A percentile compares a stretch with the other conserved stretches of the same genome.
These are phyloP conservation scores for Plectus sambesii DNA, from an alignment of 1,140 invertebrate species.

Conservation along the genomic window DNA sequence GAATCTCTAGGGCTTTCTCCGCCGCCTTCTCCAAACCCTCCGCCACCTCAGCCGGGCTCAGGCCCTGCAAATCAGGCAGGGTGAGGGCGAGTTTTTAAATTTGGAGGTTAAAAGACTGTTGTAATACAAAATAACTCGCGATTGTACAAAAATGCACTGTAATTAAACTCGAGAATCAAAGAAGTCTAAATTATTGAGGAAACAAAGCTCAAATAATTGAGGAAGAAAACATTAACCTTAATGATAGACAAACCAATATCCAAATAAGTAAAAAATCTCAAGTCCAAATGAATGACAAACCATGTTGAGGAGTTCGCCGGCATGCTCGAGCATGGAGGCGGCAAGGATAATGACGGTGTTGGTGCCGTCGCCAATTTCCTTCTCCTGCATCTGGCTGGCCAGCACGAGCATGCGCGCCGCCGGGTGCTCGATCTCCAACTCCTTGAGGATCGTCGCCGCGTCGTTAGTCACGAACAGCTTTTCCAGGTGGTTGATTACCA, in stretches of 20 bases:
- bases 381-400: constrained; percentile 93
- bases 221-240: background rate
- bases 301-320: constrained; percentile 78
- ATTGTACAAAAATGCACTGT: too few species aligned
- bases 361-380: constrained; percentile 96
- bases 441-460: constrained; percentile 90
- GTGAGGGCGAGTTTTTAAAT: constrained; percentile 15
- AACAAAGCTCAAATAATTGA: constrained; percentile 11
- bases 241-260: constrained; percentile 1
- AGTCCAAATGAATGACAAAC: constrained; percentile 46
- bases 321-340: constrained; percentile 76
- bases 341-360: constrained; percentile 93
- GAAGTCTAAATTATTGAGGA: constrained; percentile 8
- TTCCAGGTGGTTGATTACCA: constrained; percentile 97
- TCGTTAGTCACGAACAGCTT: constrained; percentile 98
- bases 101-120: background rate
- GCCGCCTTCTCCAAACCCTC: constrained; percentile 85
- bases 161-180: constrained; percentile 16
- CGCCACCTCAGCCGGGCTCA: constrained; percentile 84
- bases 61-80: constrained; percentile 56
- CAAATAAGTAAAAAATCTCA: constrained; percentile 11
- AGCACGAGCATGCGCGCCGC: constrained; percentile 93
- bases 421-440: constrained; percentile 91
- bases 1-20: constrained; percentile 72
- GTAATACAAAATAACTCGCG: constrained; percentile 3